phyloP scores from a whole-genome alignment of 1,140 invertebrate species.

The Aporrectodea caliginosa region DNA sequence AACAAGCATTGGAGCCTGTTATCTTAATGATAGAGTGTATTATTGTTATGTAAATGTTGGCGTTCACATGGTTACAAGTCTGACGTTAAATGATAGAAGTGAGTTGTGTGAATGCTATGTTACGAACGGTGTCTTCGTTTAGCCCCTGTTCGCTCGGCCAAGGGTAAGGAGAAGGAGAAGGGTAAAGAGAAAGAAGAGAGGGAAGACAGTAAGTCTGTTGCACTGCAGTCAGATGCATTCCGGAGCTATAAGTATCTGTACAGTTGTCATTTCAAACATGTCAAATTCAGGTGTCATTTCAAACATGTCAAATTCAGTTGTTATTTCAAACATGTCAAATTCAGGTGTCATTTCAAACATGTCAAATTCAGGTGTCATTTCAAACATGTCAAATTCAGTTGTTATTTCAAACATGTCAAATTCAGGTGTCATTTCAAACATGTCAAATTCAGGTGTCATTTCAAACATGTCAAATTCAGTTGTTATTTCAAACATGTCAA shows the following conservation, averaged over 20 bases:
- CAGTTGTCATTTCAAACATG: background rate
- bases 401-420: no score
- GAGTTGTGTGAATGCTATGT: background rate
- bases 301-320: background rate
- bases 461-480: no score
- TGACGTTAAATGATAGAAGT: background rate
- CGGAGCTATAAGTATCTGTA: background rate
- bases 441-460: no score
- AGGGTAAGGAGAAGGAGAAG: slow-evolving; percentile 21
- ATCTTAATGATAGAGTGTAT: background rate
- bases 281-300: background rate
- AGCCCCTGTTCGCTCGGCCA: background rate
- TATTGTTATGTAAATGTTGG: background rate
- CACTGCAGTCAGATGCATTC: background rate
- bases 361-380: background rate
- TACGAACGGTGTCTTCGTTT: background rate
- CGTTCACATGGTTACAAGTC: background rate
- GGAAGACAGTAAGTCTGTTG: slow-evolving; percentile 20
- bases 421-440: no score
- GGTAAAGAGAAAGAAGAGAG: slow-evolving; percentile 21
- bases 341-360: background rate
- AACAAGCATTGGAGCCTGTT: background rate
- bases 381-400: background rate
- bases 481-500: no score
- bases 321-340: background rate